These are phyloP conservation scores for Bucorvus abyssinicus DNA, from an alignment of 2,797 vertebrate species.

Conservation along the genomic window DNA sequence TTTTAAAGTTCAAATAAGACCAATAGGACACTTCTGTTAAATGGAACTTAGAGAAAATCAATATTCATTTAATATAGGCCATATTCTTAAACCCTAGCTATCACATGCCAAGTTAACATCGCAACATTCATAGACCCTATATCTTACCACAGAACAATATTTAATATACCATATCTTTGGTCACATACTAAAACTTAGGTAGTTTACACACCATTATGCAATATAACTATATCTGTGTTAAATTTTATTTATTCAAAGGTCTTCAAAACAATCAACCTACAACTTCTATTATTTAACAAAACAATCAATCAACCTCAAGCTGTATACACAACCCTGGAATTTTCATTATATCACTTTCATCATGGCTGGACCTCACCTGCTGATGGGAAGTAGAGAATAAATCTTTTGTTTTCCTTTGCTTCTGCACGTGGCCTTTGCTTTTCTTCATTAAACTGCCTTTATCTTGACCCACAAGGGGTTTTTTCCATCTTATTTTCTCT, in stretches of 20 bases:
- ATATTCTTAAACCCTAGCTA: not conserved
- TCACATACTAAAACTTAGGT: not conserved
- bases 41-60: not conserved
- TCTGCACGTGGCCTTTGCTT: too few species aligned
- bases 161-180: not conserved
- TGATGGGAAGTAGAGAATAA: too few species aligned
- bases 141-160: not conserved
- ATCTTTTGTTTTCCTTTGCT: too few species aligned
- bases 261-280: not conserved
- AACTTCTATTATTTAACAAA: not conserved
- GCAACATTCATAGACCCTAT: not conserved
- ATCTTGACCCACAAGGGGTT: too few species aligned
- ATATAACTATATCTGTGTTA: not conserved
- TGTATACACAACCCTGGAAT: not conserved
- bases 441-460: too few species aligned
- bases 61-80: not conserved
- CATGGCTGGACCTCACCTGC: too few species aligned
- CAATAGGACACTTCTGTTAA: too few species aligned
- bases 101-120: not conserved
- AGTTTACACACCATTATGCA: not conserved
- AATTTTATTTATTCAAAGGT: slow-evolving; percentile 15
- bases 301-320: not conserved
- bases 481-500: too few species aligned
- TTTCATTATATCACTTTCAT: not conserved
- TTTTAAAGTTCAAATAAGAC: not conserved